A percentile compares a stretch with the other conserved stretches of the same genome.
phyloP scores from a whole-genome alignment of 92 coral and sea anemone species.

The Paragorgia papillata region DNA sequence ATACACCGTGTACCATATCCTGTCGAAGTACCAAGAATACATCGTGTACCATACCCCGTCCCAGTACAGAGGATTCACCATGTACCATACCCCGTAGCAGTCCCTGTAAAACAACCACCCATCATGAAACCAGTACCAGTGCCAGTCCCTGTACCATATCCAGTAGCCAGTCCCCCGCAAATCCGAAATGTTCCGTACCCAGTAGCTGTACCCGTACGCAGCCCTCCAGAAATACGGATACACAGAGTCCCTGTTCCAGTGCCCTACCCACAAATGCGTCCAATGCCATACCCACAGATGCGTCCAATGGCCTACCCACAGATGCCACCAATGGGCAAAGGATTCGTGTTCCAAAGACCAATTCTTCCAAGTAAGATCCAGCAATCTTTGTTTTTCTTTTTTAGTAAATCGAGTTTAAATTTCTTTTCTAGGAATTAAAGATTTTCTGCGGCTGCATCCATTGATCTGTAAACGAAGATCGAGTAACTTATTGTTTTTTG shows the following conservation, averaged over 20 bases:
- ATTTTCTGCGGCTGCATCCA: too few relatives aligned
- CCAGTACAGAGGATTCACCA: constrained; percentile 33
- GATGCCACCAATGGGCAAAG: background rate
- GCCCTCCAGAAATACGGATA: constrained; percentile 77
- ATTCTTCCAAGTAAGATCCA: constrained; percentile 17
- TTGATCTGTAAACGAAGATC: too few relatives aligned
- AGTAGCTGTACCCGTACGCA: constrained; percentile 72
- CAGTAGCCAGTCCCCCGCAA: constrained; percentile 75
- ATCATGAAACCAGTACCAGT: constrained; percentile 43
- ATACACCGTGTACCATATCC: constrained; percentile 48
- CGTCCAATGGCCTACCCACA: background rate
- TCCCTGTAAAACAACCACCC: constrained; percentile 63
- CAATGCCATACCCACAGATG: background rate
- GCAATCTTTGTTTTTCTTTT: too few relatives aligned
- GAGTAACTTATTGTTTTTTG: too few relatives aligned
- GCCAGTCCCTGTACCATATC: constrained; percentile 67
- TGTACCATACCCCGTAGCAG: constrained; percentile 48
- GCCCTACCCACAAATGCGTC: constrained; percentile 66
- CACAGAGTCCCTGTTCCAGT: constrained; percentile 56
- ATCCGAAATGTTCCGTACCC: constrained; percentile 82
- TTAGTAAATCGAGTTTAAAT: too few relatives aligned
- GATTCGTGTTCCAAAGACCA: constrained; percentile 5
- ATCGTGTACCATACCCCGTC: constrained; percentile 14
- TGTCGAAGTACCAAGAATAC: constrained; percentile 6
- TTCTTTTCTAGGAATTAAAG: too few relatives aligned